A percentile compares a stretch with the other conserved stretches of the same genome.
These are phyloP conservation scores for Tipula confusa DNA, from an alignment of 2,888 invertebrate species.

Conservation along the genomic window DNA sequence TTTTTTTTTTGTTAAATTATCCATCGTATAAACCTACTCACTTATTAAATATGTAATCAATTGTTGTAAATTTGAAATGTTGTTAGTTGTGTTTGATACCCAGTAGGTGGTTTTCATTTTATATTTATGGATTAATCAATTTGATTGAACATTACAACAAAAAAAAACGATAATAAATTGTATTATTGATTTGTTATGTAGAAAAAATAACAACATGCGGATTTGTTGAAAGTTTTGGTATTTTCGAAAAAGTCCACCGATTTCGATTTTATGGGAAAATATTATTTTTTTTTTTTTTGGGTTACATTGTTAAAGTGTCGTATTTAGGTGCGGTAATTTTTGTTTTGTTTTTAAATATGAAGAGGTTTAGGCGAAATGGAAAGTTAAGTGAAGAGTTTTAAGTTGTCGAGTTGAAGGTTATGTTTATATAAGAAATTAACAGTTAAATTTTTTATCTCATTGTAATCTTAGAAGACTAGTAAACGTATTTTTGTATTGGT, in stretches of 20 bases:
- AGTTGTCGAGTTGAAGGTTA: too few species aligned
- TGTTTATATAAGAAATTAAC: too few species aligned
- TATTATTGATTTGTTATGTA: not conserved
- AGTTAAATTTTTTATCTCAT: too few species aligned
- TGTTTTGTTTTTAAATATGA: too few species aligned
- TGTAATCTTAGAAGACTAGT: too few species aligned
- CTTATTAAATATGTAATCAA: not conserved
- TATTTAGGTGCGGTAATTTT: too few species aligned
- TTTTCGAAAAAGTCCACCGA: not conserved
- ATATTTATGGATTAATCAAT: slow-evolving; percentile 6
- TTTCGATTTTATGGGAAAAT: not conserved
- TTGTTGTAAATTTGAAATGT: not conserved
- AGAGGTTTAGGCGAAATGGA: too few species aligned
- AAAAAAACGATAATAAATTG: not conserved
- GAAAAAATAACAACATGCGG: not conserved
- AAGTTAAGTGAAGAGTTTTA: not conserved
- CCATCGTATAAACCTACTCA: too few species aligned
- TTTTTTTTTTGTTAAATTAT: too few species aligned
- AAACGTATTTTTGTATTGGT: too few species aligned
- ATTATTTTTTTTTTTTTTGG: not conserved
- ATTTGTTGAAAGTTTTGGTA: not conserved
- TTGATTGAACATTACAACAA: slow-evolving; percentile 12
- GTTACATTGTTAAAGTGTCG: too few species aligned
- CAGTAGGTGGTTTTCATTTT: slow-evolving; percentile 7
- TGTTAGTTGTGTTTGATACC: not conserved